phyloP scores from a whole-genome alignment of 2,113 vertebrate genomes.

The Rhabdomys dilectus region DNA sequence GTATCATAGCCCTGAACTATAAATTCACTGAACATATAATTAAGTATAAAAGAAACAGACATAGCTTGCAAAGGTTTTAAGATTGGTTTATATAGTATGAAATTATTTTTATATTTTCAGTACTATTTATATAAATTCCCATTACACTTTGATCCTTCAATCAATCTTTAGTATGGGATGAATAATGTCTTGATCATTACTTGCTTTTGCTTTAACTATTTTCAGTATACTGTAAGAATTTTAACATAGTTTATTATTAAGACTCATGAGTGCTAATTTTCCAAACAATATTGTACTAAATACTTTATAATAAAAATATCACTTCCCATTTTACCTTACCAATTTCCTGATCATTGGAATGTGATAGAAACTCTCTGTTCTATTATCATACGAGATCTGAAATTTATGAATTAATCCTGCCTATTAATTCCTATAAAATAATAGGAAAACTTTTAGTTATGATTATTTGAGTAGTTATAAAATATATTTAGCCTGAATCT shows the following conservation, averaged over 20 bases:
- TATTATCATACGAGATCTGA: background rate
- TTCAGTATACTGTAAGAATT: background rate
- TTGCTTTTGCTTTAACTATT: conserved; percentile 44
- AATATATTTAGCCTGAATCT: background rate
- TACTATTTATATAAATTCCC: conserved; percentile 24
- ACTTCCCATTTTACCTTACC: background rate
- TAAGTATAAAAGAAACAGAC: conserved; percentile 35
- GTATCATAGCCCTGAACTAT: background rate
- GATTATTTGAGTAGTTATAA: background rate
- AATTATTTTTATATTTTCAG: conserved; percentile 64
- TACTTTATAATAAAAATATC: conserved; percentile 9
- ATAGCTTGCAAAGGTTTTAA: conserved; percentile 45
- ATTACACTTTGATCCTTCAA: conserved; percentile 53
- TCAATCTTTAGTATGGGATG: background rate
- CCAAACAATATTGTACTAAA: background rate
- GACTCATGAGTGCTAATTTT: conserved; percentile 17
- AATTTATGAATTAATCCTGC: conserved; percentile 9
- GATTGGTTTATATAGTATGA: conserved; percentile 48
- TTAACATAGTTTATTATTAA: conserved; percentile 47
- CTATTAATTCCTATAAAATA: background rate
- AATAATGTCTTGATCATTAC: conserved; percentile 59
- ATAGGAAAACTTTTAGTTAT: background rate
- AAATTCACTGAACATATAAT: conserved; percentile 39
- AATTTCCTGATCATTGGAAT: background rate
- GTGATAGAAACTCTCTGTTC: background rate